Evolutionary conservation across 2,113 vertebrate genomes (phyloP), one percentile per base, ranked within the genome.

Genomic region (Xiphophorus maculatus): DNA sequence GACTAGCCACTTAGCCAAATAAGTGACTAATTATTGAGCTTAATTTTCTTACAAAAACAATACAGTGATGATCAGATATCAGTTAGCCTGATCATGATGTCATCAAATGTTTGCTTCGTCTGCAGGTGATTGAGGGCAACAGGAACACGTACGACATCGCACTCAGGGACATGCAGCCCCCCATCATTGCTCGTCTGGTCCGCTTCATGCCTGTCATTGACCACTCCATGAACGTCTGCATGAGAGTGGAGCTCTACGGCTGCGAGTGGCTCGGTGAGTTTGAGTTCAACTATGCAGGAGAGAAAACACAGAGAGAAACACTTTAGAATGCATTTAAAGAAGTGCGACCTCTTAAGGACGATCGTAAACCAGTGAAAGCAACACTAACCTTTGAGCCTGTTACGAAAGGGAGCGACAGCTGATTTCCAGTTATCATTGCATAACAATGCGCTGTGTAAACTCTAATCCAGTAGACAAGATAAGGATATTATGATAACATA

Each of bases 181-280:
- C 98, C 22, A 95, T 99, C 9, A 96, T 99, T 1, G 98, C 97
- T 1, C 95, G 96, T 70, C 98, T 96, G 3, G 94, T 99, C 15
- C 96, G 98, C 80, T 99, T 99, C 93, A 96, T 99, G 91, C 98
- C 98, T 0, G 95, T 98, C 84, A 98, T 96, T 0, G 97, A 98
- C 85, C 97, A 99, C 90, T 96, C 97, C 85, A 98, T 97, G 95
- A 99, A 96, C 0, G 97, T 99, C 79, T 99, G 98, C 90, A 96
- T 99, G 95, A 94, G 98, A 0, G 98, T 99, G 83, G 98, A 99
- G 91, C 95, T 99, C 22, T 99, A 99, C 0, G 98, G 98, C 90
- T 99, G 98, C 2, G 95, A 95, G 83, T 99, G 98, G 98, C 94
- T 99, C 68, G 98, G 98, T 98, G 92, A 83, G 95, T 89, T 15